Percentiles rank a stretch among this genome's conserved stretches.
Evolutionary conservation across 2,888 invertebrate genomes (phyloP).

Genomic region (Cryptus viduatorius): DNA sequence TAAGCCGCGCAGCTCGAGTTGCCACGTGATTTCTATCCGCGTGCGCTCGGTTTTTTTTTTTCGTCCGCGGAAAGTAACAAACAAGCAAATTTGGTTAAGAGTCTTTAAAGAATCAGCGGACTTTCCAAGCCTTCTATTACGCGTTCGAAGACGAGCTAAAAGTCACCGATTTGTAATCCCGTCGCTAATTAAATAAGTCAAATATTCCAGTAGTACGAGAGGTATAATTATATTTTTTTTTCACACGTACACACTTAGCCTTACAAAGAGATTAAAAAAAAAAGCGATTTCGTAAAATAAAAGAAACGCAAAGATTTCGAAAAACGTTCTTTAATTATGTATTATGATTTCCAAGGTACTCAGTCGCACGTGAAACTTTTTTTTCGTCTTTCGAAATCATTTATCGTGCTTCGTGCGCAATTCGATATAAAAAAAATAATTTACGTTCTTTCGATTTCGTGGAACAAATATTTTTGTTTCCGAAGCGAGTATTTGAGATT

Average conservation of each 20-base stretch:
- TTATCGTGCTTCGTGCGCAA: not conserved
- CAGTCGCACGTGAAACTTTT: not conserved
- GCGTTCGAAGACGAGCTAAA: not conserved
- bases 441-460: not conserved
- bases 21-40: constrained; percentile 27
- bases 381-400: not conserved
- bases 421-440: not conserved
- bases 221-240: not conserved
- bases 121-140: not conserved
- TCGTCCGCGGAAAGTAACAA: not conserved
- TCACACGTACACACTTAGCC: not conserved
- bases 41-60: not conserved
- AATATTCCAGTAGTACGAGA: not conserved
- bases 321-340: not conserved
- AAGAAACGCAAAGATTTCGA: not conserved
- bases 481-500: not conserved
- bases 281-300: not conserved
- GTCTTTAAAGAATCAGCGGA: constrained; percentile 2
- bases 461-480: not conserved
- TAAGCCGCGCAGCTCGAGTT: not conserved
- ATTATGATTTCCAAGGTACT: not conserved
- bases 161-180: not conserved
- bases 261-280: not conserved
- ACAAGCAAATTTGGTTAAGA: constrained; percentile 6
- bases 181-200: not conserved